phyloP scores from a whole-genome alignment of 2,113 vertebrate genomes.

The Myodes glareolus region DNA sequence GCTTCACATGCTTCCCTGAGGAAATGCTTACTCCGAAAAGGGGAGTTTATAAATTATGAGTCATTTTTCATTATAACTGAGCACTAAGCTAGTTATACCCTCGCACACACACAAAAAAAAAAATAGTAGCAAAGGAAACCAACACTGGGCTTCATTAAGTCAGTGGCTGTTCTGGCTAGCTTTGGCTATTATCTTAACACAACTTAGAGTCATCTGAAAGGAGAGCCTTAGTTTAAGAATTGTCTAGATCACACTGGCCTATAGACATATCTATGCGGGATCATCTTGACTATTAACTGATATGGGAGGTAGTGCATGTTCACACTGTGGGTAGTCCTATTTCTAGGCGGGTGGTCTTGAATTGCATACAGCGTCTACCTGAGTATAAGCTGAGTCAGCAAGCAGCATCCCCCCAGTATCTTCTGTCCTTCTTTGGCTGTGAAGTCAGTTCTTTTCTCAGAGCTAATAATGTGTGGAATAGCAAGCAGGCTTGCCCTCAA shows the following conservation, averaged over 20 bases:
- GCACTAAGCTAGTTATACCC: not conserved
- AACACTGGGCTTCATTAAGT: not conserved
- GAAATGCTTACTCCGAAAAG: slow-evolving; percentile 24
- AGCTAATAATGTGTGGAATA: not conserved
- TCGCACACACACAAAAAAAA: not conserved
- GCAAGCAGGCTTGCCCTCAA: not conserved
- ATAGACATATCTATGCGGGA: not conserved
- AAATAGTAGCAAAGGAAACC: not conserved
- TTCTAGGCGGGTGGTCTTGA: not conserved
- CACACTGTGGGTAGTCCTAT: not conserved
- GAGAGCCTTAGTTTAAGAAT: not conserved
- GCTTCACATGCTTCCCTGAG: not conserved
- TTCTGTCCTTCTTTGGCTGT: not conserved
- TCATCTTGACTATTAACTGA: not conserved
- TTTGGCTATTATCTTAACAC: not conserved
- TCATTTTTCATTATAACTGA: not conserved
- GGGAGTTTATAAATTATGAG: not conserved
- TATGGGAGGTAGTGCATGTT: not conserved
- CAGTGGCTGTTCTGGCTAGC: not conserved
- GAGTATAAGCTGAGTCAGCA: not conserved
- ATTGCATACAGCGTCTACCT: not conserved
- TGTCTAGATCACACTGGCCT: not conserved
- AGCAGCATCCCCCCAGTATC: not conserved
- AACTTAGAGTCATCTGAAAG: not conserved
- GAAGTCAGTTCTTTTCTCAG: not conserved